These are phyloP conservation scores for Kuschelorhynchus macadamiae DNA, from an alignment of 2,888 invertebrate species.

Conservation along the genomic window DNA sequence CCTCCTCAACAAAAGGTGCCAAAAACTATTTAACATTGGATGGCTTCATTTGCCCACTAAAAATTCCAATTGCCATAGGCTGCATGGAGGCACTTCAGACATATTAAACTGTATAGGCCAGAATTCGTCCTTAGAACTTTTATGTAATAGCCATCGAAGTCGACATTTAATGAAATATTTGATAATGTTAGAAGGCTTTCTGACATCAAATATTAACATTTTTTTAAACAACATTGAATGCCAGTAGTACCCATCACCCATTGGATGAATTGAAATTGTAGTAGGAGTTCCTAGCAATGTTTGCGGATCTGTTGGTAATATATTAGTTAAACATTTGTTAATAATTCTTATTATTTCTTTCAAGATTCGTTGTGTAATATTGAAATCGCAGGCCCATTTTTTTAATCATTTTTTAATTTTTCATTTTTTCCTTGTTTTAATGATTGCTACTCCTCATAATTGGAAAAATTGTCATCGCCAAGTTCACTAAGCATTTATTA, in stretches of 20 bases:
- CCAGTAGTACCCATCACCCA: too few relatives aligned
- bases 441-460: too few relatives aligned
- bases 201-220: too few relatives aligned
- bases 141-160: constrained; percentile 47
- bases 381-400: constrained; percentile 38
- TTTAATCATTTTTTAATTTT: constrained; percentile 29
- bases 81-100: constrained; percentile 29
- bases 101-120: constrained; percentile 53
- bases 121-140: constrained; percentile 50
- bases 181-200: constrained; percentile 3
- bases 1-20: constrained; percentile 47
- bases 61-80: constrained; percentile 50
- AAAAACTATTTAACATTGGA: constrained; percentile 32
- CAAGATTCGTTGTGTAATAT: constrained; percentile 12
- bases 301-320: constrained; percentile 47
- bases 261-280: too few relatives aligned
- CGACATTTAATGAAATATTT: constrained; percentile 43
- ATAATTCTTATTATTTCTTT: not conserved
- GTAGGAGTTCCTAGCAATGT: constrained; percentile 40
- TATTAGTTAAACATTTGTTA: constrained; percentile 32
- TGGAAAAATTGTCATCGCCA: too few relatives aligned
- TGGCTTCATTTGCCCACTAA: constrained; percentile 48
- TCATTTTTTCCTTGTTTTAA: too few relatives aligned
- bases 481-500: too few relatives aligned
- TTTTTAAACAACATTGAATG: too few relatives aligned